Conservation (phyloP, 2,113 vertebrate genomes). For the Catharus bicknelli region DNA sequence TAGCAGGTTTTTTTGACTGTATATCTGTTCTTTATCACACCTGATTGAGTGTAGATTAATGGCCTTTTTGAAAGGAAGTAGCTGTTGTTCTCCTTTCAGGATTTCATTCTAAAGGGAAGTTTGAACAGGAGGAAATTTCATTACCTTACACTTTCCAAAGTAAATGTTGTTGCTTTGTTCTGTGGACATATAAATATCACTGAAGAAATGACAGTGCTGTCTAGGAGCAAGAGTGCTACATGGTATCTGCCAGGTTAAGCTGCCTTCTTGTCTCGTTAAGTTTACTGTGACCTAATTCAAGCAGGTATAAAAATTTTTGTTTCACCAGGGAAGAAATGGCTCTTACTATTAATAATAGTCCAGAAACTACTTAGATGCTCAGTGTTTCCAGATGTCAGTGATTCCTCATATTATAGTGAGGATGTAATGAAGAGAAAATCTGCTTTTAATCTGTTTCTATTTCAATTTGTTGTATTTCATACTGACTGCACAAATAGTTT, state of each 20-base stretch:
- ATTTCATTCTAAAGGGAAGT: neutral
- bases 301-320: neutral
- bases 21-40: neutral
- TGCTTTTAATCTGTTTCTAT: conserved; percentile 10
- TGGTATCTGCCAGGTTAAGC: neutral
- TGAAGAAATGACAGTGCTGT: neutral
- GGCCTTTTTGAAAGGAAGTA: neutral
- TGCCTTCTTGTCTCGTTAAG: neutral
- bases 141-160: neutral
- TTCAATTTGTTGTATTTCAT: conserved; percentile 16
- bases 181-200: neutral
- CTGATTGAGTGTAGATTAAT: neutral
- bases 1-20: neutral
- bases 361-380: neutral
- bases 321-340: neutral
- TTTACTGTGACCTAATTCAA: neutral
- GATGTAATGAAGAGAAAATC: neutral
- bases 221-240: neutral
- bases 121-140: neutral
- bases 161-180: neutral
- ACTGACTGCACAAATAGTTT: conserved; percentile 14
- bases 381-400: neutral
- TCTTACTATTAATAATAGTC: neutral
- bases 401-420: conserved; percentile 10
- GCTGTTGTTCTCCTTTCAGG: neutral